Percentiles rank a stretch among this genome's conserved stretches.
Evolutionary conservation across 2,797 vertebrate genomes (phyloP).

Genomic region (Malacoraja senta): DNA sequence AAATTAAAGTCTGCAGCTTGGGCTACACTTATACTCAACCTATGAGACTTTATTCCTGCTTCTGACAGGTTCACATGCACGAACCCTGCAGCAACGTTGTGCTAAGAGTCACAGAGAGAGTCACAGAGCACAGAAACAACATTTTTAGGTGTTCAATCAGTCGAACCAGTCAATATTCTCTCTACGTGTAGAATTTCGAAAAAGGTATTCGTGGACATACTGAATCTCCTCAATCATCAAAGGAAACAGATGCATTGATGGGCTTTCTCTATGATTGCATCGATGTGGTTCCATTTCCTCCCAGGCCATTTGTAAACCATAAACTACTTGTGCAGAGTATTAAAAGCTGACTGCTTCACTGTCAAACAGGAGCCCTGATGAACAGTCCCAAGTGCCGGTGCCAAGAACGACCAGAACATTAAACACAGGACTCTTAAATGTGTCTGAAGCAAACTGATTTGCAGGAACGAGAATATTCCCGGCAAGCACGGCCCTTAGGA

Average conservation of each 20-base stretch:
- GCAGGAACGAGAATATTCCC: neutral
- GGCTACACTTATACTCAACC: neutral
- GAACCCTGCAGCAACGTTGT: neutral
- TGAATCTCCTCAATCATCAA: too few relatives aligned
- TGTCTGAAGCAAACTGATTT: neutral
- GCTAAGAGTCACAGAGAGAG: neutral
- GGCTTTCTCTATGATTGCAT: too few relatives aligned
- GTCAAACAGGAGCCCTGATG: neutral
- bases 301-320: neutral
- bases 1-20: neutral
- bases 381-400: neutral
- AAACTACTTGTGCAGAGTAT: neutral
- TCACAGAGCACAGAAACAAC: too few relatives aligned
- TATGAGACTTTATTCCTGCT: neutral
- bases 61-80: neutral
- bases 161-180: too few relatives aligned
- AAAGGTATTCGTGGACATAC: too few relatives aligned
- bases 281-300: neutral
- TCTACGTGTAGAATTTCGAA: too few relatives aligned
- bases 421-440: neutral
- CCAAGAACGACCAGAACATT: neutral
- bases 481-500: neutral
- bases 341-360: neutral
- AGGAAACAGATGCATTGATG: too few relatives aligned
- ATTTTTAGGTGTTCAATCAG: too few relatives aligned